These are phyloP conservation scores for Calidris pygmaea DNA, from an alignment of 2,113 vertebrate species.

Conservation along the genomic window DNA sequence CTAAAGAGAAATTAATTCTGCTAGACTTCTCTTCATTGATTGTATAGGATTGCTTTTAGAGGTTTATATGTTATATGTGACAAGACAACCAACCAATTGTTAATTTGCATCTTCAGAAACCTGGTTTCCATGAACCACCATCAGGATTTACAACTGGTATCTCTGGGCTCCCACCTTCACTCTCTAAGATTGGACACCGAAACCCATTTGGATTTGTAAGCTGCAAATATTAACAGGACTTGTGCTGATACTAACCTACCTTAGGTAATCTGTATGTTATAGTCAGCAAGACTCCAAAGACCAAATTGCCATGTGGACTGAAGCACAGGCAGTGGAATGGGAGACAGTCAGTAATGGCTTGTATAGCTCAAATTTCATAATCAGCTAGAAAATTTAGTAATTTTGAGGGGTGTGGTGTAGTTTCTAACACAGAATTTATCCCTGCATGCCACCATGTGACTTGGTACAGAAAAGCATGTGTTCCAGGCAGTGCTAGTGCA, in stretches of 20 bases:
- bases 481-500: background rate
- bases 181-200: background rate
- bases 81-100: background rate
- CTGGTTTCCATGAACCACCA: background rate
- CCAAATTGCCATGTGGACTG: background rate
- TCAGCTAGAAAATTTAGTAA: background rate
- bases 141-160: background rate
- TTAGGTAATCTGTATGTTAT: background rate
- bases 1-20: background rate
- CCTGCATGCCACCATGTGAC: background rate
- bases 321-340: background rate
- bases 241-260: background rate
- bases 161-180: background rate
- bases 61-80: background rate
- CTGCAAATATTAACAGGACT: background rate
- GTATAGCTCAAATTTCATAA: background rate
- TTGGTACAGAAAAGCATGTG: background rate
- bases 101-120: background rate
- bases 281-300: background rate
- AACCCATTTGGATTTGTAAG: background rate
- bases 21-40: background rate
- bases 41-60: background rate
- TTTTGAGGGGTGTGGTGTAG: background rate
- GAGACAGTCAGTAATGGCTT: background rate
- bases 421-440: background rate